These are phyloP conservation scores for Tiliqua scincoides DNA, from an alignment of 2,113 vertebrate genomes.

Conservation along the genomic window DNA sequence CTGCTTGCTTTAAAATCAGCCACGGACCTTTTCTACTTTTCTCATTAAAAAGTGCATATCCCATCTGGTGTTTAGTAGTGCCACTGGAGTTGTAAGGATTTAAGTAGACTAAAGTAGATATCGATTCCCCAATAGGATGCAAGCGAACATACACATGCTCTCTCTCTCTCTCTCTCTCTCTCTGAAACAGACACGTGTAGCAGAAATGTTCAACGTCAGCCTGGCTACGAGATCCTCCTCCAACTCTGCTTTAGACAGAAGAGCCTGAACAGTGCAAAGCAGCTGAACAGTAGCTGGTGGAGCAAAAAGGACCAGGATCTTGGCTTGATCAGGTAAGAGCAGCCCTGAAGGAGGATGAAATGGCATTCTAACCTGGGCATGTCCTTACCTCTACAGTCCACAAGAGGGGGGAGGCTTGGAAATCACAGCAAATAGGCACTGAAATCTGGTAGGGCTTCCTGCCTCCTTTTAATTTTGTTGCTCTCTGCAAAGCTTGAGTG, in stretches of 20 bases:
- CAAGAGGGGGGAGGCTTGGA: background rate
- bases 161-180: too few species aligned
- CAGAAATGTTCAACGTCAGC: conserved; percentile 59
- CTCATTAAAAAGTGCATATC: background rate
- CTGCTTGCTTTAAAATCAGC: background rate
- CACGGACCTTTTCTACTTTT: background rate
- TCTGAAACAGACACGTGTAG: conserved; percentile 5
- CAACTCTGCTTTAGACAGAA: conserved; percentile 9
- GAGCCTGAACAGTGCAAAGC: conserved; percentile 21
- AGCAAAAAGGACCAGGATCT: conserved; percentile 11
- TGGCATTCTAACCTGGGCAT: fast-evolving
- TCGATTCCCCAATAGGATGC: background rate
- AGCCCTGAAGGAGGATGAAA: background rate
- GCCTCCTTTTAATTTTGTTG: background rate
- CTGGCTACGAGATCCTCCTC: conserved; percentile 59
- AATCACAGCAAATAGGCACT: fast-evolving
- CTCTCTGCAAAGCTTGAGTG: background rate
- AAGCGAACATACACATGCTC: background rate
- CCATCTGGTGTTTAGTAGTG: background rate
- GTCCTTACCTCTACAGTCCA: background rate
- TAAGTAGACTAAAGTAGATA: background rate
- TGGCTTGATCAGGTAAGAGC: conserved; percentile 47
- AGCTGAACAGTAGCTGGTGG: conserved; percentile 37
- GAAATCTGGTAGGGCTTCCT: fast-evolving
- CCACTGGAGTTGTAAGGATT: background rate